Conservation (phyloP, 2,113 vertebrate genomes). For the Saguinus midas region DNA sequence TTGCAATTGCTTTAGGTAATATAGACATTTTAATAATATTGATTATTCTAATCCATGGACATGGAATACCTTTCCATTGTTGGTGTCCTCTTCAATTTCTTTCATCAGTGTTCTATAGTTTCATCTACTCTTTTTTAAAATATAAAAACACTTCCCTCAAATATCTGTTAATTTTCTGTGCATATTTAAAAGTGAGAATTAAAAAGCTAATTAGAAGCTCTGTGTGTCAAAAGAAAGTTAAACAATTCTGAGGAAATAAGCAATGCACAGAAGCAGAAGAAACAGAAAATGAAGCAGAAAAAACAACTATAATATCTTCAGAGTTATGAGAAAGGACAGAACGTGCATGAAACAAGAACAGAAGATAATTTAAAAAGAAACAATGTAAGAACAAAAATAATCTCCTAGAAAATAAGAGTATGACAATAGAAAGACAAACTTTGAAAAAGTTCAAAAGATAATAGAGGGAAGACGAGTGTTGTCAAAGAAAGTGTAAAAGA, state of each 20-base stretch:
- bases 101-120: too few species aligned
- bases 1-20: too few species aligned
- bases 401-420: neutral
- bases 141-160: neutral
- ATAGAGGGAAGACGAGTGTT: neutral
- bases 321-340: neutral
- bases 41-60: too few species aligned
- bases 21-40: too few species aligned
- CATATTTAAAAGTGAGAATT: neutral
- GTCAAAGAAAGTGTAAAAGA: neutral
- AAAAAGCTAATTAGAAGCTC: neutral
- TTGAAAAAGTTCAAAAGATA: neutral
- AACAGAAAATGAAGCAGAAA: neutral
- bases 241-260: neutral
- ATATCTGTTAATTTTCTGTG: neutral
- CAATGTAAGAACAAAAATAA: neutral
- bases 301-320: neutral
- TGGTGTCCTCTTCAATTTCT: too few species aligned
- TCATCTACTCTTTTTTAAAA: neutral
- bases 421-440: neutral
- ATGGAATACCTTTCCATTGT: too few species aligned
- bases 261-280: neutral
- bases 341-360: neutral
- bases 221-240: neutral
- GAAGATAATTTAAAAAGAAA: neutral